Base-by-base conservation (phyloP, 2,888 invertebrate genomes). In the Seira sanloemensis region DNA sequence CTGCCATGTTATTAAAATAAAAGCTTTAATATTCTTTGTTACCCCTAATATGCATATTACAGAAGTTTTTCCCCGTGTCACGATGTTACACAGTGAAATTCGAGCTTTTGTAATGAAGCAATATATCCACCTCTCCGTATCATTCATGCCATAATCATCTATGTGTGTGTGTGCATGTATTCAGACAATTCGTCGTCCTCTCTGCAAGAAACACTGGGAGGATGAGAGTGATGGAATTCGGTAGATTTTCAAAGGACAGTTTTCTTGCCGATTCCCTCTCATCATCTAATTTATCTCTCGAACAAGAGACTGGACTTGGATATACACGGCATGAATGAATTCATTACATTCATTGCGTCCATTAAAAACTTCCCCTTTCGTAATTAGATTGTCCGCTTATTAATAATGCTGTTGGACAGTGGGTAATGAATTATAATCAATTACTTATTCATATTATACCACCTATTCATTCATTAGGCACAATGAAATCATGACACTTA, bases 301-400 rank as follows among this genome's bases (percentile, higher is more conserved):
- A 74, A 21, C 74, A 58, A 37, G 37, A 7, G 37, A 37, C 37
- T 37, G 37, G 74, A 74, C 58, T 62, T 62, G 62, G 12, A 4
- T 37, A 77, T 68, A 74, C 74, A 78, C 78, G 78, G 78, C 78
- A 76, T 66, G 78, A 84, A 84, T 84, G 84, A 78, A 84, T 84
- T 84, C 79, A 84, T 79, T 84, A 84, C 78, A 78, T 78, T 78
- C 77, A 77, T 77, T 26, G 68, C 68, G 66, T 67, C 37, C 66
- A 76, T 76, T 76, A 37, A 37, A 4, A 12, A 37, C 37, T 37
- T 37, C 37, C 37, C 37, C 12, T 37, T 37, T 37, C 5, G 37
- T 37, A 37, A 37, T 37, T 37, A 37, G 12, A 37, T 37, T 37
- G 37, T 37, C 37, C 12, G 5, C 12, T 37, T 37, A 37, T 37